Conservation (phyloP, 2,888 invertebrate genomes). For the Seira sanloemensis region DNA sequence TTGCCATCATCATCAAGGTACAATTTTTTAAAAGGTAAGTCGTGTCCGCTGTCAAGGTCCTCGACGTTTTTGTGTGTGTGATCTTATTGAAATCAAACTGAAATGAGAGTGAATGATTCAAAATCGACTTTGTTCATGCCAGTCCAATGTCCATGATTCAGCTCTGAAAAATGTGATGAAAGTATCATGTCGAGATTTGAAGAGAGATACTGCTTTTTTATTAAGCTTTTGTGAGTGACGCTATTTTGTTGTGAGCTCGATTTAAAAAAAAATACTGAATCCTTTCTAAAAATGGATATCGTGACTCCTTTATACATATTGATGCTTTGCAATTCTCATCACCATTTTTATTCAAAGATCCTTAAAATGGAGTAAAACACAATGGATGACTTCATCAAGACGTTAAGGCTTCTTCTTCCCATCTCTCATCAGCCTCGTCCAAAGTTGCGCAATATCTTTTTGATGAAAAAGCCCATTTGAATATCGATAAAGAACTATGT, state of each 20-base stretch:
- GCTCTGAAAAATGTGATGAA: slow-evolving; percentile 42
- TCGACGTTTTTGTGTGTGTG: not conserved
- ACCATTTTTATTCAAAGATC: slow-evolving; percentile 25
- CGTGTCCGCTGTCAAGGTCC: slow-evolving; percentile 36
- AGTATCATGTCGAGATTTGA: slow-evolving; percentile 10
- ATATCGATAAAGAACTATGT: too few species aligned
- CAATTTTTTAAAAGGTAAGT: slow-evolving; percentile 23
- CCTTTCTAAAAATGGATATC: slow-evolving; percentile 47
- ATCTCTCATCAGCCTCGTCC: too few species aligned
- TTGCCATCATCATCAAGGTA: not conserved
- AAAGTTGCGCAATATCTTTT: too few species aligned
- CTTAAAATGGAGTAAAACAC: slow-evolving; percentile 30
- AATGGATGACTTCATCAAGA: slow-evolving; percentile 21
- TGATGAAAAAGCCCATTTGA: too few species aligned
- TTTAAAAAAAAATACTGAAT: not conserved
- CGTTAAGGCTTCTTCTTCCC: too few species aligned
- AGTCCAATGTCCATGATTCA: slow-evolving; percentile 28
- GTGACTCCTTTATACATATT: slow-evolving; percentile 41
- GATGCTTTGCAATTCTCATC: slow-evolving; percentile 6
- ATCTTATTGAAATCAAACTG: slow-evolving; percentile 29
- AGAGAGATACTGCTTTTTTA: too few species aligned
- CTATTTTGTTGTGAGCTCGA: not conserved
- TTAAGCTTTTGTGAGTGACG: not conserved
- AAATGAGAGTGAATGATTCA: not conserved
- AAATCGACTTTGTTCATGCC: too few species aligned